These are phyloP conservation scores for Micrasema minimum DNA, from an alignment of 1,140 invertebrate genomes.

Conservation along the genomic window DNA sequence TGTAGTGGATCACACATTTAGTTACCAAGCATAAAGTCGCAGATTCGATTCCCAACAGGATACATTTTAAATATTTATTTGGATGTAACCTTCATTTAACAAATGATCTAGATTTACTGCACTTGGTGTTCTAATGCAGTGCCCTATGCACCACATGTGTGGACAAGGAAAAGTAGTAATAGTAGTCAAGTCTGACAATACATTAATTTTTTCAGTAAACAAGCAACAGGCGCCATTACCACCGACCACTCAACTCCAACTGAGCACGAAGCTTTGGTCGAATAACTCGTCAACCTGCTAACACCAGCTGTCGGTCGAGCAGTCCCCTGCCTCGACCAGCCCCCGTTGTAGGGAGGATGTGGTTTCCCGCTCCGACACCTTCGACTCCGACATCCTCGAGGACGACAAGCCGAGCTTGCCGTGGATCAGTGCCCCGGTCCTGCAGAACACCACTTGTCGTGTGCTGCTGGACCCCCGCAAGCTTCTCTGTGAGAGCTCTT, in stretches of 20 bases:
- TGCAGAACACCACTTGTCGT: constrained; percentile 50
- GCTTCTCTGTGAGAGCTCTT: constrained; percentile 51
- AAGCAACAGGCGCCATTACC: constrained; percentile 51
- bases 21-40: too few relatives aligned
- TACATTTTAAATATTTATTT: too few relatives aligned
- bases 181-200: too few relatives aligned
- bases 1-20: too few relatives aligned
- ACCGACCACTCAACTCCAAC: constrained; percentile 49
- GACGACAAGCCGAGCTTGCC: constrained; percentile 30
- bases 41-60: too few relatives aligned
- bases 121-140: too few relatives aligned
- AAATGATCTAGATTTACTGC: too few relatives aligned
- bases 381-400: constrained; percentile 36
- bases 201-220: constrained; percentile 46
- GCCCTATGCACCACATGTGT: too few relatives aligned
- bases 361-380: constrained; percentile 49
- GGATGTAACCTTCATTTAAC: too few relatives aligned
- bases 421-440: constrained; percentile 51
- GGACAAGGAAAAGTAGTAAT: too few relatives aligned
- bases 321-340: constrained; percentile 31
- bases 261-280: constrained; percentile 44
- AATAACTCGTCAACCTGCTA: constrained; percentile 52
- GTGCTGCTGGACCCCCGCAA: constrained; percentile 48
- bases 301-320: constrained; percentile 52
- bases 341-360: constrained; percentile 29